Percentiles rank a stretch among this genome's conserved stretches.
Conservation (phyloP, 92 coral and sea anemone species). For the Heliopora coerulea region DNA sequence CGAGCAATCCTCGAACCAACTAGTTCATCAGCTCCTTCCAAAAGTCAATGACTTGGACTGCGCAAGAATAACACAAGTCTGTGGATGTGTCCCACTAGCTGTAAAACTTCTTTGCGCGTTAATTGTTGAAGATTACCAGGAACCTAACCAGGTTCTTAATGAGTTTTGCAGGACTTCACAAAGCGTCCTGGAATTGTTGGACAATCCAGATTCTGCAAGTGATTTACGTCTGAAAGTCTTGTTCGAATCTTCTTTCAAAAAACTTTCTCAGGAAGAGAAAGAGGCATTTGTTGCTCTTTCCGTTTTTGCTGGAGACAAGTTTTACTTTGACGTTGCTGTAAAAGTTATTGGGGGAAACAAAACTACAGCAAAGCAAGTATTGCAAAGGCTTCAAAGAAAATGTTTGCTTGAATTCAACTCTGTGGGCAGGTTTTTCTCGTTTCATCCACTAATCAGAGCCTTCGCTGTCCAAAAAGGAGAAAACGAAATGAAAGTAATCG, state of each 20-base stretch:
- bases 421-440: neutral
- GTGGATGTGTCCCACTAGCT: no score
- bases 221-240: slow-evolving; percentile 12
- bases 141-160: no score
- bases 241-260: no score
- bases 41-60: neutral
- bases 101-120: no score
- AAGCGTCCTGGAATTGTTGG: neutral
- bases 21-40: slow-evolving; percentile 8
- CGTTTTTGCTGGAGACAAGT: slow-evolving; percentile 8
- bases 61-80: neutral
- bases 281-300: slow-evolving; percentile 26
- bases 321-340: slow-evolving; percentile 29
- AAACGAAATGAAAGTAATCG: slow-evolving; percentile 18
- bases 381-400: no score
- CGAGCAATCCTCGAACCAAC: neutral
- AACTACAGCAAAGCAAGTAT: neutral
- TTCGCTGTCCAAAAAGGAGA: slow-evolving; percentile 34
- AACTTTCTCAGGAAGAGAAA: slow-evolving; percentile 20
- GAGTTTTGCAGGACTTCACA: no score
- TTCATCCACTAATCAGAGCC: slow-evolving; percentile 32
- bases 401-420: neutral
- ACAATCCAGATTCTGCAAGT: neutral
- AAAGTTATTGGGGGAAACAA: no score
- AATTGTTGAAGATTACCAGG: neutral